A percentile compares a stretch with the other conserved stretches of the same genome.
Evolutionary conservation across 2,888 invertebrate genomes (phyloP).

Genomic region (Sphaerophoria taeniata): DNA sequence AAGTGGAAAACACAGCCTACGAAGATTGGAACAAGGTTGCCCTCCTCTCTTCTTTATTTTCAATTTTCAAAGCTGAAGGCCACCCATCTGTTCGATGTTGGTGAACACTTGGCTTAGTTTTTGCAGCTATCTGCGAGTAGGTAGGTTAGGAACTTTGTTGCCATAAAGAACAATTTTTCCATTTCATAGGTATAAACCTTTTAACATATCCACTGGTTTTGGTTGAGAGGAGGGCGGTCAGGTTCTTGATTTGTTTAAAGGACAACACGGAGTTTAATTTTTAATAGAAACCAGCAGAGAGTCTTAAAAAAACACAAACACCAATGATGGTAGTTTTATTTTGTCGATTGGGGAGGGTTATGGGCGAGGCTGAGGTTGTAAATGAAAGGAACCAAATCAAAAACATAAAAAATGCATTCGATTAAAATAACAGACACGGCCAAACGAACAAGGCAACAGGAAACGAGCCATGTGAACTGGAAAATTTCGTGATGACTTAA

Average conservation of each 20-base stretch:
- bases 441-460: background rate
- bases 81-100: conserved; percentile 43
- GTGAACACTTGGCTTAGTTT: conserved; percentile 43
- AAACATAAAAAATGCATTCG: conserved; percentile 61
- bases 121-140: conserved; percentile 47
- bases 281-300: conserved; percentile 31
- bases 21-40: background rate
- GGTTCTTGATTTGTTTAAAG: background rate
- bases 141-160: too few relatives aligned
- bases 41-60: background rate
- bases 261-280: conserved; percentile 9
- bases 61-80: conserved; percentile 21
- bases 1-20: conserved; percentile 2
- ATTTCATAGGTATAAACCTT: background rate
- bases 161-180: background rate
- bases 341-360: background rate
- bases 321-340: background rate
- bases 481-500: conserved; percentile 54
- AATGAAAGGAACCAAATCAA: background rate
- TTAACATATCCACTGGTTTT: background rate
- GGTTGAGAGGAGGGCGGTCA: background rate
- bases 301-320: conserved; percentile 7
- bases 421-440: conserved; percentile 39
- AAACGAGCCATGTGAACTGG: background rate
- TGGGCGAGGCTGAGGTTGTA: background rate